A percentile compares a stretch with the other conserved stretches of the same genome.
Conservation (phyloP, 2,888 invertebrate genomes). For the Amphiduros pacificus region DNA sequence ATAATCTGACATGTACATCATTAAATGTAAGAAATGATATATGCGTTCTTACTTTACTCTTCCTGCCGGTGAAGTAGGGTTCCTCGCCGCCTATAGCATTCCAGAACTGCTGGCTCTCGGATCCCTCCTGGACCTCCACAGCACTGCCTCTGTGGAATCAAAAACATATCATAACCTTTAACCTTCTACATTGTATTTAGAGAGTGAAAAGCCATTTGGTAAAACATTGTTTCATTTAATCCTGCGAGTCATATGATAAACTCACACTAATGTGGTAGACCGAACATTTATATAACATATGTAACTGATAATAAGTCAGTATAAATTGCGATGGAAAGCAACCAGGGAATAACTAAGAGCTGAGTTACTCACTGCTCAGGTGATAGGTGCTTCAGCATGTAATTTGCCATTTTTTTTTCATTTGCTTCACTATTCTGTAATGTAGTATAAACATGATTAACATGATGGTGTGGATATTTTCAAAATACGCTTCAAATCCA, state of each 20-base stretch:
- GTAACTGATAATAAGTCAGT: no score
- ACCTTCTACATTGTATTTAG: no score
- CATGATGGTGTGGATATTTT: no score
- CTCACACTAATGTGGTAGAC: no score
- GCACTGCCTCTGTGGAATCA: slow-evolving; percentile 38
- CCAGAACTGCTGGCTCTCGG: slow-evolving; percentile 81
- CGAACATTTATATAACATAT: no score
- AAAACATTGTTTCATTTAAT: slow-evolving; percentile 1
- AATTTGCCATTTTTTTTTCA: slow-evolving; percentile 80
- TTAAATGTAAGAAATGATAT: no score
- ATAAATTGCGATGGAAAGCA: no score
- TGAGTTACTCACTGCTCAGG: slow-evolving; percentile 15
- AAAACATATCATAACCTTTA: neutral
- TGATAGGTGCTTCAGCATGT: slow-evolving; percentile 17
- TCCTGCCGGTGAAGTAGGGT: slow-evolving; percentile 60
- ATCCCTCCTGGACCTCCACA: slow-evolving; percentile 64
- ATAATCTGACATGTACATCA: no score
- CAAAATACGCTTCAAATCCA: no score
- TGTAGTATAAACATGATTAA: no score
- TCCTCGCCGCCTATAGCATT: slow-evolving; percentile 73
- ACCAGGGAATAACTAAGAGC: no score
- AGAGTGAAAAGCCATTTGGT: neutral
- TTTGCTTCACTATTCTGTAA: slow-evolving; percentile 61
- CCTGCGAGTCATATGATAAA: no score
- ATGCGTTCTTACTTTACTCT: slow-evolving; percentile 27